These are phyloP conservation scores for Caenorhabditis tropicalis DNA, from an alignment of 1,140 invertebrate species.

Conservation along the genomic window DNA sequence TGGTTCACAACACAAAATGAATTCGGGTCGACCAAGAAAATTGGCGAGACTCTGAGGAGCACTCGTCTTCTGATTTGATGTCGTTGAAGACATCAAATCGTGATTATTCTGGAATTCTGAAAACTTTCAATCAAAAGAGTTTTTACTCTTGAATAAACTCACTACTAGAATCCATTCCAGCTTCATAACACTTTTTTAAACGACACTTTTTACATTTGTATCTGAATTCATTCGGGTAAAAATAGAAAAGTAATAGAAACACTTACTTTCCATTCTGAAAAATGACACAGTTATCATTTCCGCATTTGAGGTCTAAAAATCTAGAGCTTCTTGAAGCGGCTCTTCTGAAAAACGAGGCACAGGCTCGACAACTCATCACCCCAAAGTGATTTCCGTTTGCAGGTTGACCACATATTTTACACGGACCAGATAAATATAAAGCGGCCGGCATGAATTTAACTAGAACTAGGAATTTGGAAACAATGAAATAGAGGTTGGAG, in stretches of 20 bases:
- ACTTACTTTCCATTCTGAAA: neutral
- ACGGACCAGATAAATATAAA: neutral
- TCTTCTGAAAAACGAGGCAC: neutral
- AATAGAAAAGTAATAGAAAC: no score
- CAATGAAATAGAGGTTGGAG: neutral
- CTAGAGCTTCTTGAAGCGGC: neutral
- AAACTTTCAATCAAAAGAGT: neutral
- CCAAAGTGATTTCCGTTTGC: neutral
- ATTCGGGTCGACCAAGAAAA: neutral
- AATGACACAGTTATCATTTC: neutral
- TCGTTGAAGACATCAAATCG: neutral
- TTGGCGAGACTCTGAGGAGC: neutral
- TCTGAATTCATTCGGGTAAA: no score
- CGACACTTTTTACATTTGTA: conserved; percentile 11
- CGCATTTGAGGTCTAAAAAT: neutral
- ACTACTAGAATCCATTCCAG: conserved; percentile 24
- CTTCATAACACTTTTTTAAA: conserved; percentile 13
- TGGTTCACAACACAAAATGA: neutral
- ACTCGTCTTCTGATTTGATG: neutral
- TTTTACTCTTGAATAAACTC: neutral
- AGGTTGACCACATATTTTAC: neutral
- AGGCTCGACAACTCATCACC: neutral
- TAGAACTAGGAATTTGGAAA: neutral
- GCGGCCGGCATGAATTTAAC: neutral
- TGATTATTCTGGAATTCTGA: neutral